phyloP scores from a whole-genome alignment of 2,113 vertebrate genomes.

The Peromyscus californicus region DNA sequence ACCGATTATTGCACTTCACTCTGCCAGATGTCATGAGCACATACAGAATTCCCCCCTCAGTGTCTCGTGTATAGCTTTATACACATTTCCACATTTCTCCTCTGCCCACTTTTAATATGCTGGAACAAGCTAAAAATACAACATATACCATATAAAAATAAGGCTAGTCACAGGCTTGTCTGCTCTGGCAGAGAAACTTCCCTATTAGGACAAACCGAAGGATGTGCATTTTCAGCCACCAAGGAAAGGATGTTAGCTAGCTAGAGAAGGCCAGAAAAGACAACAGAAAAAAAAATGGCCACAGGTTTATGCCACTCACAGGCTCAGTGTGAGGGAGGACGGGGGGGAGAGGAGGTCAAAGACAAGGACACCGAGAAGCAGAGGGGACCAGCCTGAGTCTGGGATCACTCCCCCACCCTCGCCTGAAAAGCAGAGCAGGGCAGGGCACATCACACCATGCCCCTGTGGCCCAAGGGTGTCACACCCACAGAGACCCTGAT shows the following conservation, averaged over 20 bases:
- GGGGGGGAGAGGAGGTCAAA: fast-evolving
- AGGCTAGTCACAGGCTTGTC: slow-evolving; percentile 1
- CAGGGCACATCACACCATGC: fast-evolving
- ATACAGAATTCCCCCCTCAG: fast-evolving
- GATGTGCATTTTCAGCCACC: background rate
- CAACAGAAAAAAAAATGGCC: background rate
- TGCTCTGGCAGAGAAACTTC: slow-evolving; percentile 34
- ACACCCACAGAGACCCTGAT: background rate
- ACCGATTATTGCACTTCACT: background rate
- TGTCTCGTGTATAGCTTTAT: background rate
- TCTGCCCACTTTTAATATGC: slow-evolving; percentile 41
- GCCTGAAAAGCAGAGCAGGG: fast-evolving
- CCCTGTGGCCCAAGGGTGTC: background rate
- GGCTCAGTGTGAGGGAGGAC: background rate
- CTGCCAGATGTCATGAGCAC: background rate
- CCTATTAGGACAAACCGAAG: slow-evolving; percentile 60
- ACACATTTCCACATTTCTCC: background rate
- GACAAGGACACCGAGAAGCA: background rate
- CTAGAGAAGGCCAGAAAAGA: background rate
- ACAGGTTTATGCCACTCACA: background rate
- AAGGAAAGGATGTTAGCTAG: background rate
- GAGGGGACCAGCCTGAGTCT: background rate
- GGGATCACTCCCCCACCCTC: background rate
- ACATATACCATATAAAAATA: slow-evolving; percentile 45
- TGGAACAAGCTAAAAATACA: slow-evolving; percentile 67